Conservation (phyloP, 2,113 vertebrate species). For the Laticauda colubrina region DNA sequence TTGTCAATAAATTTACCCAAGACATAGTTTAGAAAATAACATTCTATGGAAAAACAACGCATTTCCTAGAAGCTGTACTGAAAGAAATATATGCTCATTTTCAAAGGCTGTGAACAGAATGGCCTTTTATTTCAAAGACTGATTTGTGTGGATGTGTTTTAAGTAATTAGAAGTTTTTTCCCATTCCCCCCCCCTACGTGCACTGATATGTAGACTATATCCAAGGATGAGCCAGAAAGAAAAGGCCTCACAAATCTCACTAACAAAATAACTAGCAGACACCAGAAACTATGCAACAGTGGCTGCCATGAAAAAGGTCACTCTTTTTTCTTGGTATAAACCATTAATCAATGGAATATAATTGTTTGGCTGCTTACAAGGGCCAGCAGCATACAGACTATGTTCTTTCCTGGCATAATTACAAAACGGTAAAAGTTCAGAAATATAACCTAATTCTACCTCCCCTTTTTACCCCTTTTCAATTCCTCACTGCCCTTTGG, state of each 20-base stretch:
- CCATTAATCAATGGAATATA: slow-evolving; percentile 71
- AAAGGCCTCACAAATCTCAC: slow-evolving; percentile 53
- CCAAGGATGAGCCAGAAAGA: slow-evolving; percentile 42
- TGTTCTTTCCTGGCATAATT: slow-evolving; percentile 73
- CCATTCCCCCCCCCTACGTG: slow-evolving; percentile 24
- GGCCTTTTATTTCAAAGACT: slow-evolving; percentile 55
- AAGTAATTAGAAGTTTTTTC: slow-evolving; percentile 62
- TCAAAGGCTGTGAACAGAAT: slow-evolving; percentile 50
- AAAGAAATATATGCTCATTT: slow-evolving; percentile 47
- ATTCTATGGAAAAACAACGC: slow-evolving; percentile 20
- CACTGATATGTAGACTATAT: slow-evolving; percentile 48
- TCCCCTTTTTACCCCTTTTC: slow-evolving; percentile 75
- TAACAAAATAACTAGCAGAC: slow-evolving; percentile 37
- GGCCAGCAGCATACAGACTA: slow-evolving; percentile 60
- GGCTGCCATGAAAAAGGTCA: slow-evolving; percentile 71
- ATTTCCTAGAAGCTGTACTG: slow-evolving; percentile 48
- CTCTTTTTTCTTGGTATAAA: slow-evolving; percentile 66
- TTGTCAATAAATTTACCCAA: neutral
- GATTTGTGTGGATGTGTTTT: slow-evolving; percentile 34
- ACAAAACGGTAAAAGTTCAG: slow-evolving; percentile 76
- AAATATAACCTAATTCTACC: slow-evolving; percentile 76
- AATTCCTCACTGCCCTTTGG: slow-evolving; percentile 79
- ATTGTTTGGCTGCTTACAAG: slow-evolving; percentile 70
- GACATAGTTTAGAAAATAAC: slow-evolving; percentile 10
- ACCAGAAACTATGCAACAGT: slow-evolving; percentile 62